Base-by-base conservation (phyloP, 2,113 vertebrate genomes). In the Myiopsitta monachus region DNA sequence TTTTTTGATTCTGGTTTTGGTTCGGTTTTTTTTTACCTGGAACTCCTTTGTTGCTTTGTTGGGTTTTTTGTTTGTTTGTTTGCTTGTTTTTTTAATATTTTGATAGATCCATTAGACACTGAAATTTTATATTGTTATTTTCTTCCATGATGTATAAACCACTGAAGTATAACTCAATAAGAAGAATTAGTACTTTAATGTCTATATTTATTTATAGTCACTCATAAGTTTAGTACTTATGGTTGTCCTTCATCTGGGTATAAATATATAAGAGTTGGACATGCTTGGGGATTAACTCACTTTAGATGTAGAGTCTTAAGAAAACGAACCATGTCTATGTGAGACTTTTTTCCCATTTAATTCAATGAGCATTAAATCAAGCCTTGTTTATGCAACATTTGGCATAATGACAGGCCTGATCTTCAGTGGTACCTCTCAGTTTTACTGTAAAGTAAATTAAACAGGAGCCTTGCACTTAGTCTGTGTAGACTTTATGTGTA, bases 331-430 rank as follows among this genome's bases (percentile, higher is more conserved):
- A 38, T 41, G 30, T 57, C 64, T 81, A 7, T 68, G 36, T 92
- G 43, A 61, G 52, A n/a, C 44, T 17, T 83, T 61, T 88, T 83
- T 73, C 19, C 59, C 15, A 33, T 77, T 85, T n/a, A 80, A 39
- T 86, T 90, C 39, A 66, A 41, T 88, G 54, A 88, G 23, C 49
- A 70, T 85, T 91, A 73, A 76, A 83, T 86, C 75, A 93, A 91
- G 44, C 70, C 67, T 90, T 95, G 59, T 91, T 97, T 91, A 47
- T 87, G 33, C n/a, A 91, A 15, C 26, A 21, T 83, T 86, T 87
- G 88, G 39, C 68, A 43, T 91, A 74, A 77, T 67, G 46, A 66
- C 62, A 67, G 49, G n/a, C 41, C 72, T 88, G 84, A 91, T 96
- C 84, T 92, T 96, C 82, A 73, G 30, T 73, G 63, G 22, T 82